phyloP scores from a whole-genome alignment of 1,140 invertebrate genomes.

The Heliothis subflexa region DNA sequence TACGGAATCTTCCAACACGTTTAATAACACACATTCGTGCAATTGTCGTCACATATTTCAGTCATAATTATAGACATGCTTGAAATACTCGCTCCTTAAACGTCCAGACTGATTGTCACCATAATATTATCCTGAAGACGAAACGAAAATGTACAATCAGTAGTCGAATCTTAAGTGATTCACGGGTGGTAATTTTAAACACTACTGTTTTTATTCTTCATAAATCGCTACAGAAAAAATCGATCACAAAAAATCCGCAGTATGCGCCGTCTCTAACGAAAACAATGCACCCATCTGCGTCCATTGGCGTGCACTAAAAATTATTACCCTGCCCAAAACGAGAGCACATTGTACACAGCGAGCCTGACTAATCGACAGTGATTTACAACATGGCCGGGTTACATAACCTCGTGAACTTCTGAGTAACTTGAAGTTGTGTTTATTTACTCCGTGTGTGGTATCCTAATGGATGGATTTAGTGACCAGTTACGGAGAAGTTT shows the following conservation, averaged over 20 bases:
- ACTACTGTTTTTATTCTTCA: background rate
- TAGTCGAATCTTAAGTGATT: too few relatives aligned
- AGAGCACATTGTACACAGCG: conserved; percentile 56
- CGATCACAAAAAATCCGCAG: background rate
- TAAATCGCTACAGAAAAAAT: background rate
- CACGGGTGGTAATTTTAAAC: too few relatives aligned
- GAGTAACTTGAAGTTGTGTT: conserved; percentile 60
- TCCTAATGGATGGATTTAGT: conserved; percentile 49
- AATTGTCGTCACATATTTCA: background rate
- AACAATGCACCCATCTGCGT: conserved; percentile 48
- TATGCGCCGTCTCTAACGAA: conserved; percentile 24
- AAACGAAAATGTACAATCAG: too few relatives aligned
- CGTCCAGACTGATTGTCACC: background rate
- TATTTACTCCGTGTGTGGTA: conserved; percentile 73
- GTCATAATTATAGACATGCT: background rate
- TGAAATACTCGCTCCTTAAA: background rate
- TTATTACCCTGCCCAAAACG: conserved; percentile 68
- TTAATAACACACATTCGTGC: background rate
- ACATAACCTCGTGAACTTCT: conserved; percentile 65
- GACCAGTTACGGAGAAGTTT: conserved; percentile 14
- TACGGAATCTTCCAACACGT: background rate
- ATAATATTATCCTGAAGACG: background rate
- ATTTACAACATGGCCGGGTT: conserved; percentile 74
- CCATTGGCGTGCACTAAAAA: conserved; percentile 62
- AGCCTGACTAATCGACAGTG: conserved; percentile 72